Conservation (phyloP, 1,140 invertebrate species). For the Eubasilissa regina region DNA sequence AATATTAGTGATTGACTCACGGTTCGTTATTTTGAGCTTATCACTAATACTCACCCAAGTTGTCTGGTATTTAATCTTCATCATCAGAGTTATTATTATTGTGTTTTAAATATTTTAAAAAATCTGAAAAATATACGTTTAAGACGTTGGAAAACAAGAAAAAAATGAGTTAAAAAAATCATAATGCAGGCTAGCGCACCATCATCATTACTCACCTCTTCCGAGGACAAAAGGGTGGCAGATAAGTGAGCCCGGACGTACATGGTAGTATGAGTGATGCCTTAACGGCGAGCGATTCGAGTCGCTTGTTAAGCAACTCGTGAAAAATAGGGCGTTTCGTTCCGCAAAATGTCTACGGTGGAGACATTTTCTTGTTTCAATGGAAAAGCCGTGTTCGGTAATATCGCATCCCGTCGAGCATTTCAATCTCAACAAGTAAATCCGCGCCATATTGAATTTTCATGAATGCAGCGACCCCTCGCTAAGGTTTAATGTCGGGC, state of each 20-base stretch:
- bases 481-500: not conserved
- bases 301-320: slow-evolving; percentile 32
- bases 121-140: not conserved
- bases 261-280: too few species aligned
- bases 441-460: slow-evolving; percentile 1
- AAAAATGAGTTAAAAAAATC: not conserved
- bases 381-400: slow-evolving; percentile 26
- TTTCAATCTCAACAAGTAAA: slow-evolving; percentile 5
- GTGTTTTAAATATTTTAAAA: not conserved
- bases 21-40: too few species aligned
- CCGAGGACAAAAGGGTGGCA: not conserved
- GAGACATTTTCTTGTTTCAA: slow-evolving; percentile 15
- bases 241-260: not conserved
- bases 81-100: too few species aligned
- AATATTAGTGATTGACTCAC: too few species aligned
- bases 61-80: too few species aligned
- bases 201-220: slow-evolving; percentile 24
- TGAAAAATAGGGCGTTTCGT: slow-evolving; percentile 34
- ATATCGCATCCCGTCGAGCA: slow-evolving; percentile 19
- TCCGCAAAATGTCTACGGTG: not conserved
- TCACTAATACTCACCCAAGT: too few species aligned
- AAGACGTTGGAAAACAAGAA: not conserved
- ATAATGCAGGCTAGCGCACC: not conserved
- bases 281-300: slow-evolving; percentile 19
- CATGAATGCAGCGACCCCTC: slow-evolving; percentile 7